These are phyloP conservation scores for Caenorhabditis sp. DNA, from an alignment of 2,888 invertebrate genomes.

Conservation along the genomic window DNA sequence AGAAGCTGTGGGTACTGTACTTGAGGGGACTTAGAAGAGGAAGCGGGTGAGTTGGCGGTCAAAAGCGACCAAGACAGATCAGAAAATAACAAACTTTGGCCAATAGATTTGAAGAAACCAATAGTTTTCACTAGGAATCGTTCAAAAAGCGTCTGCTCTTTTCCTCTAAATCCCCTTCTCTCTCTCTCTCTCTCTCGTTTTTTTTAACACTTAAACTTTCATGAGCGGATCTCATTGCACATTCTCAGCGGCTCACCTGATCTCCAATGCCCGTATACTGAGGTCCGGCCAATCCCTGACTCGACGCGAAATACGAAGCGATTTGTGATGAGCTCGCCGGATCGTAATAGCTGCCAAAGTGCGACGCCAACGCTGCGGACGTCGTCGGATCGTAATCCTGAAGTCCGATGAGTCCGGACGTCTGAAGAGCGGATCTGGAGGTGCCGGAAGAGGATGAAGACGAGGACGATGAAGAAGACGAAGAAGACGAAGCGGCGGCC, in stretches of 20 bases:
- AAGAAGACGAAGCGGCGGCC: conserved; percentile 2
- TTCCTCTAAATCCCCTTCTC: not conserved
- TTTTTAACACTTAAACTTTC: conserved; percentile 3
- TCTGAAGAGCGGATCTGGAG: too few species aligned
- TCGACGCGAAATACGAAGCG: conserved; percentile 46
- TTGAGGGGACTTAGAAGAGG: too few species aligned
- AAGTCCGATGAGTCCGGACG: too few species aligned
- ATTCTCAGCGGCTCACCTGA: conserved; percentile 26
- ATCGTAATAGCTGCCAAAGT: conserved; percentile 47
- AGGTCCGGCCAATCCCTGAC: conserved; percentile 30
- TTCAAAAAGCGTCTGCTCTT: too few species aligned
- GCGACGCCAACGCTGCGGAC: conserved; percentile 24
- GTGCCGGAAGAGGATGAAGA: conserved; percentile 19
- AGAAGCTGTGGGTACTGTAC: too few species aligned
- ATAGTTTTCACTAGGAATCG: too few species aligned
- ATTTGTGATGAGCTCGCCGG: conserved; percentile 40
- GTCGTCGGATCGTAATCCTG: conserved; percentile 25
- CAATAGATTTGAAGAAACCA: too few species aligned
- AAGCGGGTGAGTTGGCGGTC: too few species aligned
- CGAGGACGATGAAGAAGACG: conserved; percentile 16
- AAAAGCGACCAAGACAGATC: too few species aligned
- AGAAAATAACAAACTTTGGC: too few species aligned
- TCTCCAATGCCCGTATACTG: conserved; percentile 38
- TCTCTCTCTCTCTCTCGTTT: conserved; percentile 10
- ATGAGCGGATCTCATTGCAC: not conserved